Base-by-base conservation (phyloP, 2,113 vertebrate genomes). In the Paramisgurnus dabryanus region DNA sequence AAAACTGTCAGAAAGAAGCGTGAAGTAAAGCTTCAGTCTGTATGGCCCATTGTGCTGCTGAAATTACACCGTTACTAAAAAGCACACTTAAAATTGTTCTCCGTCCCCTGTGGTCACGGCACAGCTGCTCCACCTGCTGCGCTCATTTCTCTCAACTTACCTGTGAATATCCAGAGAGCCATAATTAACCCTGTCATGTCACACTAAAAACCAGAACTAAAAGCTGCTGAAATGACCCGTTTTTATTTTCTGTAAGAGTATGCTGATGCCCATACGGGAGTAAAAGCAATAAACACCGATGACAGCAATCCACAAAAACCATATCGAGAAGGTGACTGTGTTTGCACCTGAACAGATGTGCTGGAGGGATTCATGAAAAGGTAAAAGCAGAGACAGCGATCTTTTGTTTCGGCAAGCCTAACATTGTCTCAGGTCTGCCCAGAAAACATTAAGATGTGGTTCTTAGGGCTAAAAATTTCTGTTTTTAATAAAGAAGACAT, bases 41-140 rank as follows among this genome's bases (percentile, higher is more conserved):
- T 18, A 58, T 58, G 39, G 27, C 7, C 68, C 34, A 55, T 41
- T 41, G 68, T 65, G 61, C 49, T 17, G n/a, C n/a, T 45, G 47
- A 71, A 49, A 70, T 63, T 34, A 79, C 43, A n/a, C 15, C 81
- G 85, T 88, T 79, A 85, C 86, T 82, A 84, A 72, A 72, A 81
- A 27, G 71, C 8, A 1, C 76, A 83, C 87, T 88, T 87, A 89
- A 70, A 83, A 83, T 80, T 27, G 73, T 77, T 45, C 15, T 55
- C 27, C 43, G 41, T 78, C 84, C 88, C 83, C 80, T 2, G 85
- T 83, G 87, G 86, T 60, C 80, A 60, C 18, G 18, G 64, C 83
- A 75, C 90, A 89, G 80, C 89, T 90, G 89, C 89, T 89, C 82
- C 85, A 91, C 89, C 89, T 90, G 89, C 87, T 86, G 88, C 87